These are phyloP conservation scores for Pelobates cultripes DNA, from an alignment of 2,797 vertebrate species.

Conservation along the genomic window DNA sequence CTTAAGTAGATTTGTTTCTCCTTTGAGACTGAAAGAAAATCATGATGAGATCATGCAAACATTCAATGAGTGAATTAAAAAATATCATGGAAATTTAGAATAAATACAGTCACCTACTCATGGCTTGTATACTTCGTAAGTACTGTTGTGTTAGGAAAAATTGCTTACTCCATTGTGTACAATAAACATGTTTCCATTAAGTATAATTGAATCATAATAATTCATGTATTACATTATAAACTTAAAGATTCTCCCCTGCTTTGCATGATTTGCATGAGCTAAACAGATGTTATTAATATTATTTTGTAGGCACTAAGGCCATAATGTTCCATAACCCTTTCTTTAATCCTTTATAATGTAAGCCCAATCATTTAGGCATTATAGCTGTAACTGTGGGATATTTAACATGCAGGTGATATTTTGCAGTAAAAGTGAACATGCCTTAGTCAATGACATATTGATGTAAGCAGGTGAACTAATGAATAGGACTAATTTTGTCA, in stretches of 20 bases:
- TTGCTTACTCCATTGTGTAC: slow-evolving; percentile 40
- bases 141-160: slow-evolving; percentile 28
- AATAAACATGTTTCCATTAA: slow-evolving; percentile 53
- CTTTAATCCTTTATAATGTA: slow-evolving; percentile 37
- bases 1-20: slow-evolving; percentile 15
- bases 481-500: not conserved
- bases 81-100: slow-evolving; percentile 22
- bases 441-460: slow-evolving; percentile 15
- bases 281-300: slow-evolving; percentile 49
- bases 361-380: slow-evolving; percentile 44
- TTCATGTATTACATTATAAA: slow-evolving; percentile 40
- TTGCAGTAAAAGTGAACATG: not conserved
- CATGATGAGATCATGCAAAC: slow-evolving; percentile 39
- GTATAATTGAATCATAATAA: slow-evolving; percentile 51
- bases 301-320: slow-evolving; percentile 16
- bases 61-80: slow-evolving; percentile 42
- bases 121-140: slow-evolving; percentile 41
- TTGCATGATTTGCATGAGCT: slow-evolving; percentile 44
- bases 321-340: slow-evolving; percentile 39
- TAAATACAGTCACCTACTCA: slow-evolving; percentile 40
- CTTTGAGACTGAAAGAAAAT: slow-evolving; percentile 1
- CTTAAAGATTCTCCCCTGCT: slow-evolving; percentile 30
- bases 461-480: slow-evolving; percentile 7
- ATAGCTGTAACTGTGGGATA: slow-evolving; percentile 32
- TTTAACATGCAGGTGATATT: slow-evolving; percentile 25